These are phyloP conservation scores for Tetramorium alpestre DNA, from an alignment of 1,140 invertebrate genomes.

Conservation along the genomic window DNA sequence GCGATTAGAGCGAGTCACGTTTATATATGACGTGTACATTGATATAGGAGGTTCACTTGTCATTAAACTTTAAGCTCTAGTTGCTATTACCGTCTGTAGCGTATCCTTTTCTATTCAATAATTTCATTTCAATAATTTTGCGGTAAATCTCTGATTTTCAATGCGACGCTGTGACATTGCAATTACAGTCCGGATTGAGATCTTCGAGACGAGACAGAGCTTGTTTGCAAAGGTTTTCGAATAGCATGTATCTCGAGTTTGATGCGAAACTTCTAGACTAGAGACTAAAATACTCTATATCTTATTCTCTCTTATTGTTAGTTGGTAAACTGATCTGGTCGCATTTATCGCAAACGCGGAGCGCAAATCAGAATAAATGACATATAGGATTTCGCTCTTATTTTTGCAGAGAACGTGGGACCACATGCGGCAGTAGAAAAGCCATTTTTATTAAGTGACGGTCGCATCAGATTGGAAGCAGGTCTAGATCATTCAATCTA, in stretches of 20 bases:
- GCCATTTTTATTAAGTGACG: conserved; percentile 88
- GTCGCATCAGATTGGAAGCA: conserved; percentile 93
- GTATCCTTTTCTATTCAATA: not conserved
- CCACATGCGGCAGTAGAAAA: conserved; percentile 87
- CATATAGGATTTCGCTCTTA: not conserved
- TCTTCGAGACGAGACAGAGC: not conserved
- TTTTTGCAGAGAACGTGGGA: conserved; percentile 73
- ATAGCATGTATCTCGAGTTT: not conserved
- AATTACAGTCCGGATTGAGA: not conserved
- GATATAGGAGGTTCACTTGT: not conserved
- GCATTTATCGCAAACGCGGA: not conserved
- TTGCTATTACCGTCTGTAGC: not conserved
- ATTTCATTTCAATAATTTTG: too few species aligned
- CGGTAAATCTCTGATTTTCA: not conserved
- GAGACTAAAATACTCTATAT: not conserved
- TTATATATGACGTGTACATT: not conserved
- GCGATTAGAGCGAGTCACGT: not conserved
- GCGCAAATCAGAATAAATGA: not conserved
- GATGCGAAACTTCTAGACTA: not conserved
- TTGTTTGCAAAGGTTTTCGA: not conserved
- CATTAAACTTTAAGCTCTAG: not conserved
- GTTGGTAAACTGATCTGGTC: not conserved
- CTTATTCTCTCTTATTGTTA: not conserved
- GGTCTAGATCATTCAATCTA: conserved; percentile 97
- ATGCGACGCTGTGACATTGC: not conserved